These are phyloP conservation scores for Leptinotarsa tumamoca DNA, from an alignment of 2,888 invertebrate species.

Conservation along the genomic window DNA sequence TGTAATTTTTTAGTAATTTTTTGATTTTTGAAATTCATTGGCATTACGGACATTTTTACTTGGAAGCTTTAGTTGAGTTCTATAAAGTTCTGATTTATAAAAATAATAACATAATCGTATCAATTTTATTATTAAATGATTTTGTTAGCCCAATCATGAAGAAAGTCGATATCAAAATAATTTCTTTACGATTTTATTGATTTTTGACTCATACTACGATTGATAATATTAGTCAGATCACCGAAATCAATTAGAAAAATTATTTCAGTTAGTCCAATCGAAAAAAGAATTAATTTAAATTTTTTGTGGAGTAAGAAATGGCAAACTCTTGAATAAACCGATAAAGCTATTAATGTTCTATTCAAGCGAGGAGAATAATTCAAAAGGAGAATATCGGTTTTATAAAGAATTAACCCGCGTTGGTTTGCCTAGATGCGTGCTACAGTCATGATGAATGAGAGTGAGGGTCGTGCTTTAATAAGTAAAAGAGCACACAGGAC, in stretches of 20 bases:
- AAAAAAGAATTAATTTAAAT: not conserved
- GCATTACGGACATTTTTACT: no score
- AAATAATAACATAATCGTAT: no score
- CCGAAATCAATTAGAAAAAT: not conserved
- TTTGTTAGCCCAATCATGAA: no score
- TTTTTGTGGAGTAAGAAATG: not conserved
- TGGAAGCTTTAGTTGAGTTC: no score
- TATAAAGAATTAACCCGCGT: constrained; percentile 35
- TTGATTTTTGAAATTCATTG: no score
- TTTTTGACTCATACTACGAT: no score
- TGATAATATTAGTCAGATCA: no score
- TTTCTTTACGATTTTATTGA: no score
- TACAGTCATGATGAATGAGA: constrained; percentile 18
- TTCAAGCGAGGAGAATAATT: constrained; percentile 16
- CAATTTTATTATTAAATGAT: no score
- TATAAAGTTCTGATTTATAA: no score
- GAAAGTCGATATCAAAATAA: no score
- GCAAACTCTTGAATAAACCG: constrained; percentile 3
- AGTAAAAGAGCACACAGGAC: not conserved
- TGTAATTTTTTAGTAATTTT: no score
- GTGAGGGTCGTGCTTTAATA: not conserved
- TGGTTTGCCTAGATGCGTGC: constrained; percentile 24
- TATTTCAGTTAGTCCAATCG: not conserved
- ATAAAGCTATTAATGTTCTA: constrained; percentile 22
- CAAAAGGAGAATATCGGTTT: constrained; percentile 15